Evolutionary conservation across 2,797 vertebrate species (phyloP), one percentile per base, ranked within the genome.

Genomic region (Eulemur rubriventer): DNA sequence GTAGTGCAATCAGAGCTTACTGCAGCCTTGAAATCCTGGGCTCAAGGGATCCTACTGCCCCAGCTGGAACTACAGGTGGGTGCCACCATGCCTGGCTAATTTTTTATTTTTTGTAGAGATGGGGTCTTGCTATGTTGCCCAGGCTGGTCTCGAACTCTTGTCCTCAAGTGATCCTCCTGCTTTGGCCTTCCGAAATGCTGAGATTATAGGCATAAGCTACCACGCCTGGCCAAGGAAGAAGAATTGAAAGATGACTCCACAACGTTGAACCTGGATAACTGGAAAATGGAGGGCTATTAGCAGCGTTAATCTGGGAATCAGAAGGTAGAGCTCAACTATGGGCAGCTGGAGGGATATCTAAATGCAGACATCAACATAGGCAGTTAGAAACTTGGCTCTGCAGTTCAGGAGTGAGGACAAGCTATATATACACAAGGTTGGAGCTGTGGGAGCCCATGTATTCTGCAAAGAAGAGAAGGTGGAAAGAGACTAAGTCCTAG

Each of bases 401-500:
- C 46, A 63, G 43, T 84, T 81, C 78, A 89, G 50, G 35, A 63
- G 78, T 72, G 24, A 87, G 61, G 26, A 63, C 72, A 78, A 84
- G 57, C n/a, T 57, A 48, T n/a, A 48, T n/a, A 24, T 38, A 50
- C 16, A 73, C 35, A 55, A 52, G 75, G 35, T 24, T 24, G 30
- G 80, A 84, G 65, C n/a, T 84, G 11, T 57, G 38, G 52, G 48
- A 89, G 20, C 0, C 22, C 55, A 26, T 86, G 55, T 9, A 38
- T 91, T 95, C 65, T 81, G 38, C 78, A 59, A 84, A 85, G 59
- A 85, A 91, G 30, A 55, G 6, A 85, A 9, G 17, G 28, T 65
- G 35, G 50, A 89, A 94, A 92, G 91, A 93, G 67, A 96, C 59
- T 70, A 8, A 80, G n/a, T 75, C 33, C 67, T 46, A 35, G 41